A percentile compares a stretch with the other conserved stretches of the same genome.
Evolutionary conservation across 2,888 invertebrate genomes (phyloP).

Genomic region (Colletes collaris): DNA sequence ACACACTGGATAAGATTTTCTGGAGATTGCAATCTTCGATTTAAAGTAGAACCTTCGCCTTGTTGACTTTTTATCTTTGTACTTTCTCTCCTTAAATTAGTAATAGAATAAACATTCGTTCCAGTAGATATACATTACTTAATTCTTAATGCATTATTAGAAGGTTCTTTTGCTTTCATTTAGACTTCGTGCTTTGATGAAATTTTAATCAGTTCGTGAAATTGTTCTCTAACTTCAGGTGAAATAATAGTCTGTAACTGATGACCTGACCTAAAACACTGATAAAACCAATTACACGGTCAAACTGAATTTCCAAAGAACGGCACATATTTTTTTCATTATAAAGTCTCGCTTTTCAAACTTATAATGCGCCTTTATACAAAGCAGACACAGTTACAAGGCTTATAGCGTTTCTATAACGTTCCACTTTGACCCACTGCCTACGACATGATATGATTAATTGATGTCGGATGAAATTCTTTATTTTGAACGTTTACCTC

Average conservation of each 20-base stretch:
- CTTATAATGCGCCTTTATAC: not conserved
- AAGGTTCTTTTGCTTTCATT: not conserved
- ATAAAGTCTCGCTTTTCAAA: not conserved
- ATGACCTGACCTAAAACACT: conserved; percentile 14
- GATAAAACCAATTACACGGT: conserved; percentile 9
- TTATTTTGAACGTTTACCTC: too few species aligned
- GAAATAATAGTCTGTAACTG: conserved; percentile 2
- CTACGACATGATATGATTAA: too few species aligned
- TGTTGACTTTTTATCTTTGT: conserved; percentile 2
- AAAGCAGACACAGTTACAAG: not conserved
- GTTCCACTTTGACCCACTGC: too few species aligned
- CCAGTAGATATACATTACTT: too few species aligned
- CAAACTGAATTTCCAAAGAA: not conserved
- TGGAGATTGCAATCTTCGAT: conserved; percentile 6
- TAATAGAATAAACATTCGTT: too few species aligned
- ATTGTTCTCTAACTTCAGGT: conserved; percentile 10
- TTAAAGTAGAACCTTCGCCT: conserved; percentile 5
- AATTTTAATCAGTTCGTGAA: conserved; percentile 15
- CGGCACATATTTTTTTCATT: not conserved
- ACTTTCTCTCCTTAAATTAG: not conserved
- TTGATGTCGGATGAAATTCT: too few species aligned
- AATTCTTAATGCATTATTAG: not conserved
- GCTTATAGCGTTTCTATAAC: too few species aligned
- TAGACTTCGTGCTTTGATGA: not conserved
- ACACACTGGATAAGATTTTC: not conserved